Base-by-base conservation (phyloP, 2,113 vertebrate species). In the Aplodontia rufa region DNA sequence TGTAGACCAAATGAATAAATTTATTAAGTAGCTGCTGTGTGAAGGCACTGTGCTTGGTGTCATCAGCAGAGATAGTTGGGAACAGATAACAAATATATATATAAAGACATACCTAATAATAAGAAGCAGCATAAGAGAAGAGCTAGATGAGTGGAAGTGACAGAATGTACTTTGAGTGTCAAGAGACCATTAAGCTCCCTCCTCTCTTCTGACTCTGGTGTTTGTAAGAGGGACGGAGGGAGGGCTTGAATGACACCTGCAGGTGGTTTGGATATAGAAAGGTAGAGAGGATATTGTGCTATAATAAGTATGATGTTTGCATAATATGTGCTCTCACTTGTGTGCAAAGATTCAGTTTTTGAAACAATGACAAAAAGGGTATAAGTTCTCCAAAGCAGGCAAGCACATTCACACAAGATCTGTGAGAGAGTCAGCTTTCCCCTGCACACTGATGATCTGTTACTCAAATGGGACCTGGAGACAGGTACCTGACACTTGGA, bases 291-390 rank as follows among this genome's bases (percentile, higher is more conserved):
- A 35, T 62, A 24, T 87, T 51, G 68, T 92, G 81, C n/a, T 6
- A 19, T 64, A 47, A 24, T 40, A 32, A 93, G 47, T n/a, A 35
- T 62, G 49, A 83, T 82, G 71, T 60, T 64, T 82, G 89, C 78
- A 78, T 82, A 17, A 4, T 28, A 22, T n/a, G 10, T 58, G 66
- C 20, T 91, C 40, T 75, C 86, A 28, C 60, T 83, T 72, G 74
- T 78, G 20, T 88, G 24, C 40, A 69, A 92, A 86, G 72, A 58
- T 28, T 76, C 53, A 58, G 71, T 76, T 95, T 93, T 92, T 75
- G 53, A 92, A 90, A 83, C 60, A 55, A 40, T 76, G 64, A 89
- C 88, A 90, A 75, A 84, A 95, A 95, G 8, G 60, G 37, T 66
- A 7, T 26, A 28, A 20, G 22, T 55, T 75, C 93, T 85, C 60